These are phyloP conservation scores for Rhea pennata DNA, from an alignment of 2,113 vertebrate species.

Conservation along the genomic window DNA sequence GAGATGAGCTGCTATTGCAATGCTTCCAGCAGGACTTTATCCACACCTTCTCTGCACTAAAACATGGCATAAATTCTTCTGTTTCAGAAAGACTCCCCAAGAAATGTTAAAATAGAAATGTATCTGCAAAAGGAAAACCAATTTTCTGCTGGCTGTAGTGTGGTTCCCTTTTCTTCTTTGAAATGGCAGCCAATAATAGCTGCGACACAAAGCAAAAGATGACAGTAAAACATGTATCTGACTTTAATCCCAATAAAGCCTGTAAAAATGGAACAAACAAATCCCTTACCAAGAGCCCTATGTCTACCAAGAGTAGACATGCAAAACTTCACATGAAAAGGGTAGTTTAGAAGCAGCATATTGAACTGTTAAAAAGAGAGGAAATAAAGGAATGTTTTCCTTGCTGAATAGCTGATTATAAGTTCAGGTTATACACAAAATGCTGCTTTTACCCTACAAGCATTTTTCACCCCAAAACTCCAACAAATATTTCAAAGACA, in stretches of 20 bases:
- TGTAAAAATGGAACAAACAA: background rate
- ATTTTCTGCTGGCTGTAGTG: background rate
- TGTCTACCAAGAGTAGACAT: background rate
- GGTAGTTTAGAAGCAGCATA: background rate
- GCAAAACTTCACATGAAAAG: background rate
- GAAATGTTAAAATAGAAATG: background rate
- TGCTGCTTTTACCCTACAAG: background rate
- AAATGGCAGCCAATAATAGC: background rate
- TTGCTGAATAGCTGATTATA: background rate
- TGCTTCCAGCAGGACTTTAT: background rate
- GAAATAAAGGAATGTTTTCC: background rate
- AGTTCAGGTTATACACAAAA: background rate
- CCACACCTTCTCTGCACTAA: background rate
- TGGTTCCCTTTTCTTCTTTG: background rate
- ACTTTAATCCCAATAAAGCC: background rate
- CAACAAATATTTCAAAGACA: background rate
- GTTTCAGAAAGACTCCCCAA: background rate
- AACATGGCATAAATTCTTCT: background rate
- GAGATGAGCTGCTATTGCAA: too few relatives aligned
- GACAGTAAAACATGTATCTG: background rate
- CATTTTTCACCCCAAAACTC: background rate
- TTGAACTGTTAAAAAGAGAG: background rate
- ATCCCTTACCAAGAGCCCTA: background rate
- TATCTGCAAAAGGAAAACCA: background rate
- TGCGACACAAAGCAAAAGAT: background rate